phyloP scores from a whole-genome alignment of 2,797 vertebrate species.

The Pitangus sulphuratus region DNA sequence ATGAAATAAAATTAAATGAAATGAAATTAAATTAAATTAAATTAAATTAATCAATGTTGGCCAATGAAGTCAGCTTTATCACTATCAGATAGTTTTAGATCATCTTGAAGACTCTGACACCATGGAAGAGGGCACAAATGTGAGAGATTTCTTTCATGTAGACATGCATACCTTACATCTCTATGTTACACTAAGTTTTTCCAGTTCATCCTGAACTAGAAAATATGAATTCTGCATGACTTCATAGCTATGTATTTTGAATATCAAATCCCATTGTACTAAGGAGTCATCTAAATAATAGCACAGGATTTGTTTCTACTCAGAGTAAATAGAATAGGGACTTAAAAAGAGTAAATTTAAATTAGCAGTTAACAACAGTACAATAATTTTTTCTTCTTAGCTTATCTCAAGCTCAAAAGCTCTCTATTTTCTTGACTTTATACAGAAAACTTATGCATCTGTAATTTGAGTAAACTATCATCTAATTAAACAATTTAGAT shows the following conservation, averaged over 20 bases:
- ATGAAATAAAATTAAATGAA: not conserved
- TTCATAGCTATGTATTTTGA: not conserved
- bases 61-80: not conserved
- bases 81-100: not conserved
- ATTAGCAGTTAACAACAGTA: conserved; percentile 11
- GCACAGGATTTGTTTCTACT: not conserved
- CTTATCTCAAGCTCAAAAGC: conserved; percentile 44
- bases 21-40: not conserved
- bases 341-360: conserved; percentile 18
- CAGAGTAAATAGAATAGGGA: not conserved
- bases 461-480: conserved; percentile 75
- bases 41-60: not conserved
- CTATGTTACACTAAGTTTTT: not conserved
- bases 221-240: not conserved
- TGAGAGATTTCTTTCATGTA: not conserved
- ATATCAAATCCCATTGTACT: not conserved
- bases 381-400: not conserved
- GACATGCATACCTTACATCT: not conserved
- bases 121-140: not conserved
- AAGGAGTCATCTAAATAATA: not conserved
- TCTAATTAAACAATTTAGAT: conserved; percentile 78
- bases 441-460: conserved; percentile 71
- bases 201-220: not conserved
- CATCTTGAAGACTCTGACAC: not conserved
- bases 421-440: conserved; percentile 54